A percentile compares a stretch with the other conserved stretches of the same genome.
Conservation (phyloP, 2,113 vertebrate species). For the Siniperca chuatsi region DNA sequence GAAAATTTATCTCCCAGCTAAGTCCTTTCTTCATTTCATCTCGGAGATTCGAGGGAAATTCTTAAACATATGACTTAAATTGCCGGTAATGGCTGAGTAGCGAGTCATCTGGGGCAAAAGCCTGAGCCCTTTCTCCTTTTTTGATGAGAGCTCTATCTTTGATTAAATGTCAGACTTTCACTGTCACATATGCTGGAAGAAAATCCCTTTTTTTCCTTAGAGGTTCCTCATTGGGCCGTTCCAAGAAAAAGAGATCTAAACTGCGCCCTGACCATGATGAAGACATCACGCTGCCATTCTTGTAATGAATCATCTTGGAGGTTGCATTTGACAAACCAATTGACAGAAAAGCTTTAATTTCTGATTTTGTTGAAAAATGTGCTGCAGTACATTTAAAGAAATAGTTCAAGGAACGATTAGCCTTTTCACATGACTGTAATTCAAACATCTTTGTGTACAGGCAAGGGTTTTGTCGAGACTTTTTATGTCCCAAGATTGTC, state of each 20-base stretch:
- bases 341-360: conserved; percentile 11
- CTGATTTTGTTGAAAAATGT: background rate
- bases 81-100: conserved; percentile 52
- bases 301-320: background rate
- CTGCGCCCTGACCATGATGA: background rate
- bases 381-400: background rate
- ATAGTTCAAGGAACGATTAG: background rate
- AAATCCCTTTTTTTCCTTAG: conserved; percentile 45
- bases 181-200: conserved; percentile 54
- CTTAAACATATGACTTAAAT: conserved; percentile 81
- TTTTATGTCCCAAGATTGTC: background rate
- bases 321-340: background rate
- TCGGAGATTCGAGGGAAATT: conserved; percentile 59
- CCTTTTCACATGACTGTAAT: background rate
- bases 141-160: conserved; percentile 32
- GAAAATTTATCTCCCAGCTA: conserved; percentile 66
- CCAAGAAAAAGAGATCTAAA: conserved; percentile 39
- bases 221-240: conserved; percentile 26
- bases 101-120: conserved; percentile 63
- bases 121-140: conserved; percentile 54
- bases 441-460: background rate
- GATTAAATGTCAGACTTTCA: conserved; percentile 77
- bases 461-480: background rate
- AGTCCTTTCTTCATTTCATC: conserved; percentile 80
- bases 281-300: conserved; percentile 19